These are phyloP conservation scores for Mionectes macconnelli DNA, from an alignment of 2,113 vertebrate genomes.

Conservation along the genomic window DNA sequence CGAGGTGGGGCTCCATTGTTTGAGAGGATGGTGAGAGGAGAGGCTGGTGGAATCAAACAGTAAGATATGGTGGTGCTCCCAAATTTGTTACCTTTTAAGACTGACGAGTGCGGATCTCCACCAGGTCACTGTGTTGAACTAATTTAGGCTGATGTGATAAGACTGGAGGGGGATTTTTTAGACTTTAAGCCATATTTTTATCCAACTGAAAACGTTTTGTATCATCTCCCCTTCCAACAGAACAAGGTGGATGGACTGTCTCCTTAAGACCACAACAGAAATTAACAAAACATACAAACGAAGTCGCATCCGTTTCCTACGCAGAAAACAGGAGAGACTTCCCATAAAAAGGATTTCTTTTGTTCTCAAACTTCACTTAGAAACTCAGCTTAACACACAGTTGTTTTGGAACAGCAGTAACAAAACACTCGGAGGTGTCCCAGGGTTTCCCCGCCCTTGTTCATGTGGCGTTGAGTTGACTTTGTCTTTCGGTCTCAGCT, in stretches of 20 bases:
- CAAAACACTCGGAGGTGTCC: neutral
- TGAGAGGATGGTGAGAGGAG: rapidly evolving
- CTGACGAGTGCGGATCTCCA: neutral
- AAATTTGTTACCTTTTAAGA: neutral
- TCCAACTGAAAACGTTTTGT: neutral
- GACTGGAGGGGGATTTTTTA: neutral
- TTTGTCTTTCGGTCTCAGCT: slow-evolving; percentile 56
- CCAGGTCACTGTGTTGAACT: rapidly evolving
- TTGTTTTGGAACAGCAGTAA: neutral
- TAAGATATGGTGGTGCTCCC: no score
- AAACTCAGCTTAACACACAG: slow-evolving; percentile 3
- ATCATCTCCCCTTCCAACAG: slow-evolving; percentile 11
- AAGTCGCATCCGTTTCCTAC: neutral
- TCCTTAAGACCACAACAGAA: neutral
- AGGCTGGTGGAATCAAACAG: neutral
- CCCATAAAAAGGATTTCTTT: slow-evolving; percentile 14
- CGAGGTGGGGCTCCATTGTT: rapidly evolving
- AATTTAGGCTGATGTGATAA: neutral
- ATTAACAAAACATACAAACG: slow-evolving; percentile 1
- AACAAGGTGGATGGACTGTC: neutral
- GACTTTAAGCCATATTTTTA: neutral
- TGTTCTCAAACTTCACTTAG: slow-evolving; percentile 18
- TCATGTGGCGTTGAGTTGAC: slow-evolving; percentile 29
- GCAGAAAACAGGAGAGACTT: neutral
- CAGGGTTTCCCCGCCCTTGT: neutral